These are phyloP conservation scores for Cryptotermes secundus DNA, from an alignment of 1,140 invertebrate genomes.

Conservation along the genomic window DNA sequence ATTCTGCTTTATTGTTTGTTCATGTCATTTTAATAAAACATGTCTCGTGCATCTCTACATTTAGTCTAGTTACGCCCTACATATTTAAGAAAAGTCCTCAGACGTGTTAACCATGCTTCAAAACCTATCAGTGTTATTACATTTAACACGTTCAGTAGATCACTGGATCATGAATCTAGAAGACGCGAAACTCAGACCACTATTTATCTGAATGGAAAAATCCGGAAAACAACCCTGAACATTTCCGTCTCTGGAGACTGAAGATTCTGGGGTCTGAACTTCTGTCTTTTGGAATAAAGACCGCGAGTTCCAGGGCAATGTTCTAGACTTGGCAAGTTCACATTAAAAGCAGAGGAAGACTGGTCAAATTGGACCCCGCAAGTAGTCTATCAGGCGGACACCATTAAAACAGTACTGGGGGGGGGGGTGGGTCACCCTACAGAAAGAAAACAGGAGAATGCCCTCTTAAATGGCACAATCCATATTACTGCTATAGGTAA, in stretches of 20 bases:
- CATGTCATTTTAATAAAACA: too few relatives aligned
- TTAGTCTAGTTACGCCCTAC: too few relatives aligned
- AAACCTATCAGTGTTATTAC: too few relatives aligned
- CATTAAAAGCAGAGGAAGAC: not conserved
- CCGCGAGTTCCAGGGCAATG: not conserved
- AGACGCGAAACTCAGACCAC: too few relatives aligned
- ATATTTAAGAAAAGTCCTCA: too few relatives aligned
- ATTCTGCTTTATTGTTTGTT: too few relatives aligned
- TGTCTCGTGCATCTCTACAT: too few relatives aligned
- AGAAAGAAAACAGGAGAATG: not conserved
- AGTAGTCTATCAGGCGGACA: not conserved
- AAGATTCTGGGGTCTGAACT: not conserved
- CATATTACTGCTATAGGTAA: not conserved
- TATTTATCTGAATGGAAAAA: too few relatives aligned
- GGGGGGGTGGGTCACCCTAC: not conserved
- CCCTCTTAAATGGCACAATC: not conserved
- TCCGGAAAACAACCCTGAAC: not conserved
- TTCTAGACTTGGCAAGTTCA: not conserved
- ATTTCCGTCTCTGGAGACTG: not conserved
- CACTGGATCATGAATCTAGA: too few relatives aligned
- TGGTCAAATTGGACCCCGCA: not conserved
- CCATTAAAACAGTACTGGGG: not conserved
- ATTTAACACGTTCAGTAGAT: too few relatives aligned
- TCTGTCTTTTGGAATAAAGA: not conserved
- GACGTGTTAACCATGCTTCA: too few relatives aligned